Evolutionary conservation across 2,113 vertebrate genomes (phyloP), one percentile per base, ranked within the genome.

Genomic region (Andinoacara biseriatus): DNA sequence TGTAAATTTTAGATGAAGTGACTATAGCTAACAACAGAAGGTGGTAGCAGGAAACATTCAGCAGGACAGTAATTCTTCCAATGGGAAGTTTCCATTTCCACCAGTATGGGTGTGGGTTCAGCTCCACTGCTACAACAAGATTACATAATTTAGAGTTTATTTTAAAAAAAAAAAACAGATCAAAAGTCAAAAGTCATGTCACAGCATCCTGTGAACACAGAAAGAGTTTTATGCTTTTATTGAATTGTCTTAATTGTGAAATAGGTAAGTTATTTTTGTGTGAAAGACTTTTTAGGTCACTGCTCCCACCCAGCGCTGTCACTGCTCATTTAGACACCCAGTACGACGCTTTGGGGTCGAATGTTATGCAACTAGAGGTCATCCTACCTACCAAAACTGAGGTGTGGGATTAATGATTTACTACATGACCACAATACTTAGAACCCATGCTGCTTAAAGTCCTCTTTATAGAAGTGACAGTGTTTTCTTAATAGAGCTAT

Each of bases 191-290:
- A 35, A 80, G 57, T 72, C 56, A 13, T 59, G 52, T 43, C 52
- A 87, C 80, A 76, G 59, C 75, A n/a, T 35, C 20, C 31, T n/a
- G 58, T 10, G 59, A 67, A 81, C 35, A 74, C 31, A 43, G 38
- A 31, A 18, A 61, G 33, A 58, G 86, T 72, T 81, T 90, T 82
- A 78, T 79, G 40, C 62, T 24, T 54, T 29, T 58, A 60, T 7
- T 82, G 61, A 22, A 24, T 40, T 40, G 17, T 78, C n/a, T 62
- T 63, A 81, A 75, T 81, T 80, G 54, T 74, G 62, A 54, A 82
- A 52, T 84, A 33, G 67, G 87, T 40, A 31, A 72, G 76, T 72
- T 81, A 49, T 82, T 83, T 84, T 67, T 79, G 65, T 6, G 24
- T 49, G 10, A 85, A 72, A 59, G 40, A 5, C 40, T 80, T 60